Conservation (phyloP, 2,888 invertebrate genomes). For the Synergus umbraculus region DNA sequence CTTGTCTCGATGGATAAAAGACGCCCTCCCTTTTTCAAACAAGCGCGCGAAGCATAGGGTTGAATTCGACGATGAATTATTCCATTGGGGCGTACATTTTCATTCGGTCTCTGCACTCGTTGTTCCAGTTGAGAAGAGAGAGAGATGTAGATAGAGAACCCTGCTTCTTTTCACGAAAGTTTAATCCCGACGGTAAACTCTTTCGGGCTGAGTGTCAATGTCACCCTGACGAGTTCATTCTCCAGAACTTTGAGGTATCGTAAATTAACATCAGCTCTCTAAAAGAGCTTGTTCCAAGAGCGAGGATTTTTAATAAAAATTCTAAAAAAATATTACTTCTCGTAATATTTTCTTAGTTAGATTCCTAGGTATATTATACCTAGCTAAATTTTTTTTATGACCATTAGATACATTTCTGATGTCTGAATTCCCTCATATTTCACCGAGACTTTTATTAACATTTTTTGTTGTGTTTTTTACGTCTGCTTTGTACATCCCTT, state of each 20-base stretch:
- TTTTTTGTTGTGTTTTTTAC: conserved; percentile 37
- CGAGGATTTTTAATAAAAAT: background rate
- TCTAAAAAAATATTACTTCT: too few species aligned
- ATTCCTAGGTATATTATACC: background rate
- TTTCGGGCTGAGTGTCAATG: conserved; percentile 25
- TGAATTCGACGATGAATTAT: conserved; percentile 70
- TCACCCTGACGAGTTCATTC: conserved; percentile 29
- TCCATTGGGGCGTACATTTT: conserved; percentile 70
- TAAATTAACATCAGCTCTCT: conserved; percentile 43
- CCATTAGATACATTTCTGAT: background rate
- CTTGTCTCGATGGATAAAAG: conserved; percentile 53
- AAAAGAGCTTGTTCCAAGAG: conserved; percentile 16
- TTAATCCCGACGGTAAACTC: conserved; percentile 58
- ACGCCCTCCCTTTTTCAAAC: conserved; percentile 59
- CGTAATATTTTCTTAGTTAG: too few species aligned
- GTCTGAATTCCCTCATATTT: background rate
- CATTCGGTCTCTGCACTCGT: conserved; percentile 61
- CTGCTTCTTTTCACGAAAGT: conserved; percentile 58
- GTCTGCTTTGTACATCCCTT: conserved; percentile 1
- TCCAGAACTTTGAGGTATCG: conserved; percentile 14
- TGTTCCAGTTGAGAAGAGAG: conserved; percentile 44
- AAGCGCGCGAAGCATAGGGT: conserved; percentile 63
- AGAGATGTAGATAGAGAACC: conserved; percentile 47
- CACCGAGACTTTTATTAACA: background rate
- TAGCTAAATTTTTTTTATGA: background rate